Conservation (phyloP, 2,113 vertebrate genomes). For the Corvus hawaiiensis region DNA sequence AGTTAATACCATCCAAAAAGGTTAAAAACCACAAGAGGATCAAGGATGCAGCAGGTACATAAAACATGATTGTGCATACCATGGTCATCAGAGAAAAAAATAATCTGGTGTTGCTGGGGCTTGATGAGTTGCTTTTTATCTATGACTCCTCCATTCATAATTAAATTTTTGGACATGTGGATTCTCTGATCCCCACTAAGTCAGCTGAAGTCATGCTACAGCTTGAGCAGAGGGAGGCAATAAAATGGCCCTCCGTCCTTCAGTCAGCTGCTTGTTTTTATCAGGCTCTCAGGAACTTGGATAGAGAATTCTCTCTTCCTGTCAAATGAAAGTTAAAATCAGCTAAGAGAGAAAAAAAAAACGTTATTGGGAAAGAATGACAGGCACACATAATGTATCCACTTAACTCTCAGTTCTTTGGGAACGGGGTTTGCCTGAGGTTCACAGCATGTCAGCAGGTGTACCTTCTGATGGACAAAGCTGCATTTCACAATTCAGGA, state of each 20-base stretch:
- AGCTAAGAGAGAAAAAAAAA: not conserved
- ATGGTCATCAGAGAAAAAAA: not conserved
- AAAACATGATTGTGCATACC: not conserved
- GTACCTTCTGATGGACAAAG: not conserved
- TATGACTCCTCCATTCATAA: not conserved
- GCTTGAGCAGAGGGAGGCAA: not conserved
- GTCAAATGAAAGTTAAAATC: conserved; percentile 3
- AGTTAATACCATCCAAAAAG: not conserved
- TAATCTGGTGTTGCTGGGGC: not conserved
- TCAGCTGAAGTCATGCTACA: not conserved
- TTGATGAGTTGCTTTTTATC: not conserved
- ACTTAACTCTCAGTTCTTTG: not conserved
- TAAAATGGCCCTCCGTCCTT: not conserved
- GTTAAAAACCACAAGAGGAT: not conserved
- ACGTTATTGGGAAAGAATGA: not conserved
- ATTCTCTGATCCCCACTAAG: not conserved
- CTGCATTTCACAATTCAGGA: not conserved
- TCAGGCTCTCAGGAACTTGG: not conserved
- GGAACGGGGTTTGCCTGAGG: not conserved
- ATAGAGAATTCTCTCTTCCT: not conserved
- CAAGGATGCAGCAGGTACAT: not conserved
- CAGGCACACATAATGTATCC: not conserved
- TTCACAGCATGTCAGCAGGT: not conserved
- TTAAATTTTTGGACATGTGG: not conserved
- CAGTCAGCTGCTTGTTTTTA: not conserved